Percentiles rank a stretch among this genome's conserved stretches.
These are phyloP conservation scores for Tachysurus fulvidraco DNA, from an alignment of 2,113 vertebrate genomes.

Conservation along the genomic window DNA sequence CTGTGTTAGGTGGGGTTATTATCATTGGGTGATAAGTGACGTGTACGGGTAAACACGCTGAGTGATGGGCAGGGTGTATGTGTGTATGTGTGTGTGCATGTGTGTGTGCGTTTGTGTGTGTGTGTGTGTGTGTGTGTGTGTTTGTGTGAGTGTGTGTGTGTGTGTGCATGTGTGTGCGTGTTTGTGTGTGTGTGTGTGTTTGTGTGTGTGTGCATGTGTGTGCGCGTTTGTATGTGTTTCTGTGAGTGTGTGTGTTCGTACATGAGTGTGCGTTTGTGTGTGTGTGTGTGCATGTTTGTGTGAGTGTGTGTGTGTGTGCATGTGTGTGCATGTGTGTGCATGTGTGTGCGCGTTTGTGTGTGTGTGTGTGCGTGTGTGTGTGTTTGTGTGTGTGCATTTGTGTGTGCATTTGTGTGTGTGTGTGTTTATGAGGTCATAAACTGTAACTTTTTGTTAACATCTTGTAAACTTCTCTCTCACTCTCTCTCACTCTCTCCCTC, in stretches of 20 bases:
- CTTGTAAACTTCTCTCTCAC: not conserved
- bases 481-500: not conserved
- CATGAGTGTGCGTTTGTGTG: no score
- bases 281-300: no score
- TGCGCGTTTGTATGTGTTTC: no score
- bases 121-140: slow-evolving; percentile 26
- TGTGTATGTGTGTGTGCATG: slow-evolving; percentile 31
- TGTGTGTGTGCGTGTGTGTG: no score
- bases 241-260: no score
- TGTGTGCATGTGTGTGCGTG: not conserved
- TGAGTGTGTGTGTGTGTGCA: no score
- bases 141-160: slow-evolving; percentile 5
- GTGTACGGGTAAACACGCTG: not conserved
- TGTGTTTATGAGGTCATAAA: slow-evolving; percentile 20
- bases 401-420: no score
- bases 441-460: not conserved
- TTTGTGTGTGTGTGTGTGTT: no score
- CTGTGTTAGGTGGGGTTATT: slow-evolving; percentile 52
- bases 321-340: no score
- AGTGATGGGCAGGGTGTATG: not conserved
- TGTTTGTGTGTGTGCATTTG: no score
- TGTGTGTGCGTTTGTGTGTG: slow-evolving; percentile 26
- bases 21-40: slow-evolving; percentile 12
- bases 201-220: no score
- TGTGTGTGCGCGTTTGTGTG: no score